These are phyloP conservation scores for Metridium senile DNA, from an alignment of 92 coral and sea anemone species.

Conservation along the genomic window DNA sequence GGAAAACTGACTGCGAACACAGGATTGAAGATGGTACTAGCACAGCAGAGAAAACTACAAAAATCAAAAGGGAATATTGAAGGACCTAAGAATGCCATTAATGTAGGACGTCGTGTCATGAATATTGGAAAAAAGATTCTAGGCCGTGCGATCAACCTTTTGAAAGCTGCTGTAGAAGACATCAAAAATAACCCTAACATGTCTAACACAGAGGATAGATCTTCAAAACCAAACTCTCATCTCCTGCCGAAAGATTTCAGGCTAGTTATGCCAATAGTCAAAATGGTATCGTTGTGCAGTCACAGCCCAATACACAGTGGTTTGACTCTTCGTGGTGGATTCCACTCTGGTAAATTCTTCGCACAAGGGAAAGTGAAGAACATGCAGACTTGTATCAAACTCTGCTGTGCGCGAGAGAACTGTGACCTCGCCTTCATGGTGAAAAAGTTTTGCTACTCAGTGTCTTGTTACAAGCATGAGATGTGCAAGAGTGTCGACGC, in stretches of 20 bases:
- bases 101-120: slow-evolving; percentile 74
- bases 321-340: slow-evolving; percentile 84
- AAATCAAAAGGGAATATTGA: slow-evolving; percentile 13
- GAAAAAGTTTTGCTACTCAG: slow-evolving; percentile 75
- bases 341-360: slow-evolving; percentile 82
- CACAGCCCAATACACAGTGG: slow-evolving; percentile 74
- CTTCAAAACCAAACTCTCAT: not conserved
- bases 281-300: slow-evolving; percentile 79
- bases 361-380: slow-evolving; percentile 75
- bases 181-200: not conserved
- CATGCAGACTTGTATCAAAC: slow-evolving; percentile 75
- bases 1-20: slow-evolving; percentile 86
- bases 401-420: slow-evolving; percentile 74
- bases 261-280: slow-evolving; percentile 62
- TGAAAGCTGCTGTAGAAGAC: slow-evolving; percentile 23
- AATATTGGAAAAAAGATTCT: slow-evolving; percentile 72
- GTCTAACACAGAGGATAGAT: not conserved
- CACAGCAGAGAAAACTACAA: slow-evolving; percentile 20
- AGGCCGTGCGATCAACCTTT: slow-evolving; percentile 64
- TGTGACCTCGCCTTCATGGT: slow-evolving; percentile 90
- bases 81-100: not conserved
- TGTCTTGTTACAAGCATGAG: slow-evolving; percentile 70
- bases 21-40: slow-evolving; percentile 61
- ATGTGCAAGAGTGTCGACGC: slow-evolving; percentile 75
- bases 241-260: slow-evolving; percentile 21